Percentiles rank a stretch among this genome's conserved stretches.
Conservation (phyloP, 2,113 vertebrate genomes). For the Cinclus cinclus region DNA sequence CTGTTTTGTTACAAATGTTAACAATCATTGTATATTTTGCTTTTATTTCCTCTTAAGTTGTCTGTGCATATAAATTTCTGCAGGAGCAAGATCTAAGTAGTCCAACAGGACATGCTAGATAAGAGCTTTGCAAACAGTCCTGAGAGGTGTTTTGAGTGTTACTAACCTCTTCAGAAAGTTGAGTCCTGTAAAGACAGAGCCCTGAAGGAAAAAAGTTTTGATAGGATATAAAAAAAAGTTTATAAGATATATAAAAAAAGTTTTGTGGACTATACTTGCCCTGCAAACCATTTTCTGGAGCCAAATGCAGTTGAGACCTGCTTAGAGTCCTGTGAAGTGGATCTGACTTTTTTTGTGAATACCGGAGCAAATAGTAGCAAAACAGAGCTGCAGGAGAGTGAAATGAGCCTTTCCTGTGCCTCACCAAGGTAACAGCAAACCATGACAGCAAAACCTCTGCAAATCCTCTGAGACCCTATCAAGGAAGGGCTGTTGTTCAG, state of each 20-base stretch:
- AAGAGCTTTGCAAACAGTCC: conserved; percentile 18
- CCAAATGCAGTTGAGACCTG: not conserved
- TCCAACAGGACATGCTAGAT: not conserved
- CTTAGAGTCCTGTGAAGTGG: not conserved
- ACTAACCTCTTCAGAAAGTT: not conserved
- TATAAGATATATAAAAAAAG: no score
- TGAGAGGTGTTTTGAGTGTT: not conserved
- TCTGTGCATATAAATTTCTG: not conserved
- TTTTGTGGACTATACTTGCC: not conserved
- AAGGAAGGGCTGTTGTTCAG: not conserved
- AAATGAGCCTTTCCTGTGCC: not conserved
- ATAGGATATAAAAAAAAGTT: not conserved
- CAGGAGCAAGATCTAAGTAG: not conserved
- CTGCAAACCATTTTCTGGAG: not conserved
- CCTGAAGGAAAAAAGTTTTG: not conserved
- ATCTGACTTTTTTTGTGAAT: not conserved
- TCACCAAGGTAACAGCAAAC: not conserved
- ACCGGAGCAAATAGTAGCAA: not conserved
- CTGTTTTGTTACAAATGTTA: not conserved
- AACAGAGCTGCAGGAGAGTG: not conserved
- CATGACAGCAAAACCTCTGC: not conserved
- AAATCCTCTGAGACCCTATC: fast-evolving
- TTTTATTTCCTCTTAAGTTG: not conserved
- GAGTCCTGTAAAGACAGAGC: not conserved
- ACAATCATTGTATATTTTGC: not conserved